Conservation (phyloP, 2,888 invertebrate species). For the Drosophila fulvimacula region DNA sequence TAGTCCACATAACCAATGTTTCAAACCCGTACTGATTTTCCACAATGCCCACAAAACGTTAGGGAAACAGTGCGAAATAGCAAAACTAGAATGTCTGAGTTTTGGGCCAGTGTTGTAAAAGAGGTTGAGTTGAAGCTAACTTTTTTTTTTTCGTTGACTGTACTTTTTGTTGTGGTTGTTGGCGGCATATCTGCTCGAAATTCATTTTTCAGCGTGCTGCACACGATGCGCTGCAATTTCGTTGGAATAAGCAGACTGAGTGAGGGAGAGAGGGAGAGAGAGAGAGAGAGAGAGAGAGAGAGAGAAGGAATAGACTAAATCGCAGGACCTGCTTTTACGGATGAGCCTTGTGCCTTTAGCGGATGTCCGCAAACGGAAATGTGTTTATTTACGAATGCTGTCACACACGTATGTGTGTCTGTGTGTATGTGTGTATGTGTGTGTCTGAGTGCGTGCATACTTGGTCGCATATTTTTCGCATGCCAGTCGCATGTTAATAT, state of each 20-base stretch:
- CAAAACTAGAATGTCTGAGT: slow-evolving; percentile 1
- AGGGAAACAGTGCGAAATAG: slow-evolving; percentile 1
- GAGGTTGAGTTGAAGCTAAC: slow-evolving; percentile 26
- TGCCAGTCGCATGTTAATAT: slow-evolving; percentile 50
- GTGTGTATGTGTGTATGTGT: not conserved
- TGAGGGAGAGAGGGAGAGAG: not conserved
- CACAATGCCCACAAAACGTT: not conserved
- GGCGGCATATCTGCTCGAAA: slow-evolving; percentile 50
- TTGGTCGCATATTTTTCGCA: slow-evolving; percentile 43
- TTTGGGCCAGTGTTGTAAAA: slow-evolving; percentile 4
- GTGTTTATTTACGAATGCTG: slow-evolving; percentile 41
- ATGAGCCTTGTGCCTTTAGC: slow-evolving; percentile 43
- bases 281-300: too few relatives aligned
- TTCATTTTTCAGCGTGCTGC: slow-evolving; percentile 69
- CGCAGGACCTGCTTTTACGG: slow-evolving; percentile 9
- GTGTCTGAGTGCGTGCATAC: slow-evolving; percentile 3
- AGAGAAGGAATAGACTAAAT: not conserved
- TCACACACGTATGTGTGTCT: not conserved
- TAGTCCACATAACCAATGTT: not conserved
- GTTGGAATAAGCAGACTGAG: slow-evolving; percentile 5
- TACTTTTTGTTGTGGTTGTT: slow-evolving; percentile 23
- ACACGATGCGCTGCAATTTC: slow-evolving; percentile 54
- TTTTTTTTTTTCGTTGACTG: slow-evolving; percentile 12
- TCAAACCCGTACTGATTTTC: not conserved
- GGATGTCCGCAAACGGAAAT: slow-evolving; percentile 41